Percentiles rank a stretch among this genome's conserved stretches.
phyloP scores from a whole-genome alignment of 2,113 vertebrate genomes.

The Otus sunia region DNA sequence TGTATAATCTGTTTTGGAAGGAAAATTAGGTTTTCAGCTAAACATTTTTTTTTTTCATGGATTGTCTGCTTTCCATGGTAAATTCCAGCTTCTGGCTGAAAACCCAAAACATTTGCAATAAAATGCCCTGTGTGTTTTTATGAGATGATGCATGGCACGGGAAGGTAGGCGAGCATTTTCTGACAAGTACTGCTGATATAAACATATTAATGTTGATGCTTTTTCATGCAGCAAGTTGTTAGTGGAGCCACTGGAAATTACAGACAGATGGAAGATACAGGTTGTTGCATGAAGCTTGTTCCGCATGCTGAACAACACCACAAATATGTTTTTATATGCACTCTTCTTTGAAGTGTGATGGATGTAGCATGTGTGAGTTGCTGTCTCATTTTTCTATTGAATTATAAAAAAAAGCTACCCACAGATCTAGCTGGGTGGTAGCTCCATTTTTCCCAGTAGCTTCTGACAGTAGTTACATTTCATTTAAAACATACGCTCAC shows the following conservation, averaged over 20 bases:
- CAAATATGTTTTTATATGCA: background rate
- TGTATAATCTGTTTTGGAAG: constrained; percentile 19
- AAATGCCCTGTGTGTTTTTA: background rate
- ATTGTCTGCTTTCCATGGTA: constrained; percentile 40
- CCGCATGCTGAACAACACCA: constrained; percentile 27
- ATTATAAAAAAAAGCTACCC: constrained; percentile 22
- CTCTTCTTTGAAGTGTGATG: constrained; percentile 41
- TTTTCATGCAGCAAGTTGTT: constrained; percentile 30
- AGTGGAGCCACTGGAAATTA: constrained; percentile 34
- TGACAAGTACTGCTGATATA: constrained; percentile 12
- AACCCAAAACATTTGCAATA: background rate
- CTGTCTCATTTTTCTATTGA: constrained; percentile 53
- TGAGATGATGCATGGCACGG: background rate
- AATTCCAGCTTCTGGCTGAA: constrained; percentile 39
- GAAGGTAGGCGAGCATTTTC: constrained; percentile 17
- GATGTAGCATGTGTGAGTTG: constrained; percentile 38
- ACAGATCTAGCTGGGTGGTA: constrained; percentile 43
- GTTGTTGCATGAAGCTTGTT: constrained; percentile 36
- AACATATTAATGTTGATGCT: background rate
- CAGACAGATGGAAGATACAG: constrained; percentile 56
- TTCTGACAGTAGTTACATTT: constrained; percentile 57
- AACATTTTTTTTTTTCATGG: background rate
- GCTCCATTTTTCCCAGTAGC: constrained; percentile 39
- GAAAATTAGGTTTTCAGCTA: constrained; percentile 21
- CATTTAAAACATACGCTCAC: constrained; percentile 53